Percentiles rank a stretch among this genome's conserved stretches.
Conservation (phyloP, 2,888 invertebrate genomes). For the Eupithecia tripunctaria region DNA sequence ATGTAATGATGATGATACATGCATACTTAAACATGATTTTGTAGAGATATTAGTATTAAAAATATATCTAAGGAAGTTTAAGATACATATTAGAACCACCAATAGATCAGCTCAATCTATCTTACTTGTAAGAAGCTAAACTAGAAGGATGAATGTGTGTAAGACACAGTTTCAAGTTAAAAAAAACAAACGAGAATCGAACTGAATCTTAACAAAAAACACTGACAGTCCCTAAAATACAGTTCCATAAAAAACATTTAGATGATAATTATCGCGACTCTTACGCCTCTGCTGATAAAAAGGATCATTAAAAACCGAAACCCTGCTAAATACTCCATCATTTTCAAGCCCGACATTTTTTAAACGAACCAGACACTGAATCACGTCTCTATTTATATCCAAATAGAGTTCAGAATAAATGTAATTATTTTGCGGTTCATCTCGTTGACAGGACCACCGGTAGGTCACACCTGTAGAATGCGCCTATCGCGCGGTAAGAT, state of each 20-base stretch:
- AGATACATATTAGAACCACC: too few species aligned
- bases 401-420: constrained; percentile 52
- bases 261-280: constrained; percentile 49
- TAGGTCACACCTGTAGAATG: constrained; percentile 79
- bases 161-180: not conserved
- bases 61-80: too few species aligned
- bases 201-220: not conserved
- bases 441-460: constrained; percentile 74
- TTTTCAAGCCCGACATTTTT: constrained; percentile 59
- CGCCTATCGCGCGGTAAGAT: constrained; percentile 76
- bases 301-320: constrained; percentile 46
- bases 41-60: not conserved
- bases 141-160: too few species aligned
- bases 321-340: constrained; percentile 53
- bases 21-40: not conserved
- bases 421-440: constrained; percentile 42
- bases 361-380: constrained; percentile 18
- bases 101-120: not conserved
- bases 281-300: constrained; percentile 55
- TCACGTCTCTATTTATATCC: constrained; percentile 8
- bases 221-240: not conserved
- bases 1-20: not conserved
- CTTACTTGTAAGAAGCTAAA: too few species aligned
- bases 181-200: not conserved
- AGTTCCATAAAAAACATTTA: constrained; percentile 2